Percentiles rank a stretch among this genome's conserved stretches.
These are phyloP conservation scores for Cephus nigrinus DNA, from an alignment of 2,888 invertebrate genomes.

Conservation along the genomic window DNA sequence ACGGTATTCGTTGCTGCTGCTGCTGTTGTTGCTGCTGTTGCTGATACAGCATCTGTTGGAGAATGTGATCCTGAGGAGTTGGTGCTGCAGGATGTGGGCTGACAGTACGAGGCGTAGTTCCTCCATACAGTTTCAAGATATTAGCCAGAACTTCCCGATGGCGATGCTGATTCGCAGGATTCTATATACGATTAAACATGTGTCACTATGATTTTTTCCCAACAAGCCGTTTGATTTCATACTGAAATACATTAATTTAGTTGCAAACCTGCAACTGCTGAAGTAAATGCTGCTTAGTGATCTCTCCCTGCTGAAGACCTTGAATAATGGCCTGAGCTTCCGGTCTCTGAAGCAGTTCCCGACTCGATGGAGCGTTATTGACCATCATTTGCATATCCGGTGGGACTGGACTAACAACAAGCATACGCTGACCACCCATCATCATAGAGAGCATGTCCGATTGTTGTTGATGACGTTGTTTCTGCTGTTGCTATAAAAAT, in stretches of 20 bases:
- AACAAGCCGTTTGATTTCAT: not conserved
- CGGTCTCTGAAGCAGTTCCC: slow-evolving; percentile 77
- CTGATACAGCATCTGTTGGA: slow-evolving; percentile 66
- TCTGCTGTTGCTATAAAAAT: slow-evolving; percentile 51
- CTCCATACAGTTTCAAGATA: slow-evolving; percentile 72
- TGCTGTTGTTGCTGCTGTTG: slow-evolving; percentile 64
- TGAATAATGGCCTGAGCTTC: slow-evolving; percentile 83
- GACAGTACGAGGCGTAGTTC: slow-evolving; percentile 57
- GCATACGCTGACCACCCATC: slow-evolving; percentile 71
- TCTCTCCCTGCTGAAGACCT: slow-evolving; percentile 81
- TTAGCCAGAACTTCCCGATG: slow-evolving; percentile 79
- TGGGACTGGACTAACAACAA: slow-evolving; percentile 67
- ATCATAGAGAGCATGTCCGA: slow-evolving; percentile 70
- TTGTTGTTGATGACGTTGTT: slow-evolving; percentile 57
- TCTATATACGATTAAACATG: slow-evolving; percentile 53
- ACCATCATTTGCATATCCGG: slow-evolving; percentile 67
- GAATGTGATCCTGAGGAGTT: slow-evolving; percentile 61
- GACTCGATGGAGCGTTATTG: slow-evolving; percentile 68
- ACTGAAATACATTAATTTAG: not conserved
- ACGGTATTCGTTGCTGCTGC: slow-evolving; percentile 61
- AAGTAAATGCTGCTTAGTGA: slow-evolving; percentile 79
- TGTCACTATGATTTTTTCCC: not conserved
- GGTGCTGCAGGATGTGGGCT: slow-evolving; percentile 65
- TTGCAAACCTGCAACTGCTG: slow-evolving; percentile 74
- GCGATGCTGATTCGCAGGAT: slow-evolving; percentile 79